phyloP scores from a whole-genome alignment of 2,113 vertebrate genomes.

The Psilopsiagon aurifrons region DNA sequence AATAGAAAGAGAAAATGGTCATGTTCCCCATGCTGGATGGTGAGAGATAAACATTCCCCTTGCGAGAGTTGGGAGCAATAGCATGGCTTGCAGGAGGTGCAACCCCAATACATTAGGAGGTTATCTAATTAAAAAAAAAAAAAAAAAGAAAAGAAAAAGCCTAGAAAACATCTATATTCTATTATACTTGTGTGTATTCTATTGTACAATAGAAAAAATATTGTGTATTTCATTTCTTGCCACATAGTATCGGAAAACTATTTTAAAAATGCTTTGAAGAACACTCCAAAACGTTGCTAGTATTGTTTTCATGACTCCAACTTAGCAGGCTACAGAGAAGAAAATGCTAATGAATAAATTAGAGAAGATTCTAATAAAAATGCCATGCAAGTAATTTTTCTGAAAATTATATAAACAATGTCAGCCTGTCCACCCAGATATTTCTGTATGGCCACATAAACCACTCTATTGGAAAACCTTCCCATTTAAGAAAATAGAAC shows the following conservation, averaged over 20 bases:
- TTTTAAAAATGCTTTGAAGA: conserved; percentile 64
- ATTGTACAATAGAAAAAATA: conserved; percentile 45
- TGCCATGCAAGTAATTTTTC: neutral
- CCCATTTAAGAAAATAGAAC: neutral
- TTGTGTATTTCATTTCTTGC: conserved; percentile 23
- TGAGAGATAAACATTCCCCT: neutral
- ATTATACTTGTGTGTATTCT: neutral
- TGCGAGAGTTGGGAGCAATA: neutral
- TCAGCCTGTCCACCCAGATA: neutral
- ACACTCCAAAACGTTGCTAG: neutral
- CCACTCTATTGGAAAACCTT: neutral
- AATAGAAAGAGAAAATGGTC: neutral
- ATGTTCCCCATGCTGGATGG: neutral
- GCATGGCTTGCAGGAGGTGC: neutral
- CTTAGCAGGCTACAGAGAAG: conserved; percentile 42
- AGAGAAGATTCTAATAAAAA: neutral
- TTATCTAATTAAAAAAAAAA: neutral
- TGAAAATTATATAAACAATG: neutral
- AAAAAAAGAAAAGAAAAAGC: neutral
- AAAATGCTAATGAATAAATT: conserved; percentile 39
- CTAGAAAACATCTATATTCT: neutral
- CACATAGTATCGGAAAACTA: conserved; percentile 48
- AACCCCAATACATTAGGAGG: neutral
- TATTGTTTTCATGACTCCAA: conserved; percentile 49
- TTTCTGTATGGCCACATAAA: neutral